phyloP scores from a whole-genome alignment of 2,113 vertebrate species.

The Eulemur macaco region DNA sequence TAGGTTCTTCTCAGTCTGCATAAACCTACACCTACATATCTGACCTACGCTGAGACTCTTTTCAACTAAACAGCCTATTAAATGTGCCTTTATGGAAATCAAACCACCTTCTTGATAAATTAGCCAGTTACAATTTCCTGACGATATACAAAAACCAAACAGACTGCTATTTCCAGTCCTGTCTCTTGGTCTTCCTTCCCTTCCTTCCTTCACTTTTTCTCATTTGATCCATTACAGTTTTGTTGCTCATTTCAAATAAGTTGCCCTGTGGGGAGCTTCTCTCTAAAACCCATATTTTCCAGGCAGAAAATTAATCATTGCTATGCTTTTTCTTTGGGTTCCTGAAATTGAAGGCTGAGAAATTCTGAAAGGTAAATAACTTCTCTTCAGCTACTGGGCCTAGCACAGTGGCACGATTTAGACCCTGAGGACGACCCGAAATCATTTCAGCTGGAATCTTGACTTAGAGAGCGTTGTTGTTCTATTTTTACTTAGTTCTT shows the following conservation, averaged over 20 bases:
- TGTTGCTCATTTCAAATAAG: background rate
- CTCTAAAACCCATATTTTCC: background rate
- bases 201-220: background rate
- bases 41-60: background rate
- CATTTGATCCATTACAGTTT: background rate
- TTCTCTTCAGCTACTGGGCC: background rate
- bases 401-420: background rate
- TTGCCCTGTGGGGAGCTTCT: background rate
- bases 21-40: conserved; percentile 71
- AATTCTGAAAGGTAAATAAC: background rate
- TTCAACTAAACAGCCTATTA: conserved; percentile 17
- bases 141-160: background rate
- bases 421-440: background rate
- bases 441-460: background rate
- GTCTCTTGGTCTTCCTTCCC: background rate
- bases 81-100: conserved; percentile 1
- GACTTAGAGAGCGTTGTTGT: fast-evolving
- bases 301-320: background rate
- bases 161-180: background rate
- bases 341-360: background rate
- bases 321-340: background rate
- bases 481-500: background rate
- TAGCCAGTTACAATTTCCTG: conserved; percentile 29
- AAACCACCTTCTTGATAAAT: conserved; percentile 30
- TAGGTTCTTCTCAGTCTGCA: conserved; percentile 62